These are phyloP conservation scores for Lagorchestes hirsutus DNA, from an alignment of 2,797 vertebrate genomes.

Conservation along the genomic window DNA sequence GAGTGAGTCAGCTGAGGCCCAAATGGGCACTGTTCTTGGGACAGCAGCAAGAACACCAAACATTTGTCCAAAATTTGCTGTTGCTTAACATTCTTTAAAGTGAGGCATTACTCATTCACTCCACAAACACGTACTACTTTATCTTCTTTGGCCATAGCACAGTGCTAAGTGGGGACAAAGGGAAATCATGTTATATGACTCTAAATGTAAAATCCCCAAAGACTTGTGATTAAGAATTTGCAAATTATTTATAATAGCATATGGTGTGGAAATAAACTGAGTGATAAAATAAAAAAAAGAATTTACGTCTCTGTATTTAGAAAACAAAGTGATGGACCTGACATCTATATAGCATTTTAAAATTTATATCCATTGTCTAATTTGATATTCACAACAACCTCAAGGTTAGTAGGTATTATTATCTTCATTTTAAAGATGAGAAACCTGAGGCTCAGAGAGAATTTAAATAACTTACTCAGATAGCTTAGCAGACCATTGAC, in stretches of 20 bases:
- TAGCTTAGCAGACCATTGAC: not conserved
- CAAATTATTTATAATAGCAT: not conserved
- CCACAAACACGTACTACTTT: not conserved
- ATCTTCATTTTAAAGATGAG: not conserved
- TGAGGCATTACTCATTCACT: not conserved
- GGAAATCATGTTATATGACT: not conserved
- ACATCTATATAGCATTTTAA: not conserved
- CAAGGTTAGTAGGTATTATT: not conserved
- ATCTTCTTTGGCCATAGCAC: not conserved
- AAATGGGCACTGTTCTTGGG: not conserved
- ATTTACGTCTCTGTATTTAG: not conserved
- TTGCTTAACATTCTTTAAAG: not conserved
- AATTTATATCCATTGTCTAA: not conserved
- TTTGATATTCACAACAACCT: not conserved
- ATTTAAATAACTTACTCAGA: not conserved
- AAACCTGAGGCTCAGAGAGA: not conserved
- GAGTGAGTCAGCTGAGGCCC: not conserved
- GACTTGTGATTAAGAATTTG: not conserved
- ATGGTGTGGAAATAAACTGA: not conserved
- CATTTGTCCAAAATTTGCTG: not conserved
- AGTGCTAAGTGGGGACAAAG: not conserved
- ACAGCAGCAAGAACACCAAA: not conserved
- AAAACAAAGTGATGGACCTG: not conserved
- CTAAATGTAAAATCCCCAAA: not conserved
- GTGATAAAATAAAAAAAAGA: not conserved